Base-by-base conservation (phyloP, 1,140 invertebrate genomes). In the Tetraneura akinire region DNA sequence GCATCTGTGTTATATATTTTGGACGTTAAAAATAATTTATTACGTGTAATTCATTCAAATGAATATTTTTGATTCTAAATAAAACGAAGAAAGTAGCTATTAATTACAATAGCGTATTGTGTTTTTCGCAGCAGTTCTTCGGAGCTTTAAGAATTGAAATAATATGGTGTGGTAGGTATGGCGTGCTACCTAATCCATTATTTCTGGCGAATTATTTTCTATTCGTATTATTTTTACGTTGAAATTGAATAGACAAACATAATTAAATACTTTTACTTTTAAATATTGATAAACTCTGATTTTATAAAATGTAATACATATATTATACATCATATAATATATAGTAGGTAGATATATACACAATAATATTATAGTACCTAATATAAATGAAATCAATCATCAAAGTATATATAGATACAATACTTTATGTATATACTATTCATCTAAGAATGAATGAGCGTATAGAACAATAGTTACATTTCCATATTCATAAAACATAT, bases 221-320 rank as follows among this genome's bases (percentile, higher is more conserved):
- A 42, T 66, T 66, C 37, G 32, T 42, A n/a, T 42, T n/a, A n/a
- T n/a, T n/a, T 42, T 66, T 16, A 9, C 10, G n/a, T 3, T n/a
- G n/a, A n/a, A n/a, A 42, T 42, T 66, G 32, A n/a, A 21, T 66
- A 21, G 62, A 18, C 37, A 21, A 29, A 13, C 2, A n/a, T 51
- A 71, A 71, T 51, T 71, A 71, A 57, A 71, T 16, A 71, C 21
- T 71, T 71, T 71, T 71, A 71, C 45, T 71, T 71, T 71, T 71
- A 51, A 71, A 49, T 71, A 9, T 26, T 49, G 49, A 71, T 71
- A 51, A 71, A 51, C 6, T 49, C 23, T 29, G 45, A 71, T 71
- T 71, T 71, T 26, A 16, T 49, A 66, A 4, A 66, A 42, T 66
- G 37, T 66, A 66, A 66, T 13, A 32, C 5, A 29, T 13, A 13